phyloP scores from a whole-genome alignment of 1,140 invertebrate species.

The Meteorus sp. region DNA sequence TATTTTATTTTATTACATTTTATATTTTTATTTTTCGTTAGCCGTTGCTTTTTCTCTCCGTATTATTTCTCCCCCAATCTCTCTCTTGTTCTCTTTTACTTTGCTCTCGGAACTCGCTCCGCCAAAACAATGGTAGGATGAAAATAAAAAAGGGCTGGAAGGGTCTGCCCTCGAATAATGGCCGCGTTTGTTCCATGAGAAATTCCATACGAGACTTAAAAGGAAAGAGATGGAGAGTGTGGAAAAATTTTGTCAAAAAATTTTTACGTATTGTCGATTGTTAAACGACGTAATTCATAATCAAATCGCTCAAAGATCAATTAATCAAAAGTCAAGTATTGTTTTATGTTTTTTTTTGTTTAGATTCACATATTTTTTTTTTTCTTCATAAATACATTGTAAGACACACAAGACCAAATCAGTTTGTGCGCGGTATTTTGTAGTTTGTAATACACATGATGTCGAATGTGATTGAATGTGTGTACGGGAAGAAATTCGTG shows the following conservation, averaged over 20 bases:
- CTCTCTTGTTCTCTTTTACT: slow-evolving; percentile 2
- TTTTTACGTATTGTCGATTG: not conserved
- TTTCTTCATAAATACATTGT: too few relatives aligned
- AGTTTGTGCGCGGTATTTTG: not conserved
- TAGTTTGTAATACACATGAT: too few relatives aligned
- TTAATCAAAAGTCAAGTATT: slow-evolving; percentile 11
- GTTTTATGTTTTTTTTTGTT: too few relatives aligned
- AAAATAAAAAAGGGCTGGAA: slow-evolving; percentile 9
- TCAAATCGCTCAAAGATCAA: not conserved
- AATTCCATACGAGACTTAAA: not conserved
- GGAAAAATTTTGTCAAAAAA: not conserved
- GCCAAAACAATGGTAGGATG: slow-evolving; percentile 20
- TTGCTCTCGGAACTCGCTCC: slow-evolving; percentile 14
- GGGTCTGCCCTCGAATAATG: slow-evolving; percentile 19
- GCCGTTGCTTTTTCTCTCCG: not conserved
- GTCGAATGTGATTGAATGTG: too few relatives aligned
- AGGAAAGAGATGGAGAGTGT: not conserved
- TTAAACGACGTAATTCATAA: not conserved
- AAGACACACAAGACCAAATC: not conserved
- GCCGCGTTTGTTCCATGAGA: slow-evolving; percentile 2
- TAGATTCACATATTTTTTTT: too few relatives aligned
- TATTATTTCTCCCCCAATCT: not conserved
- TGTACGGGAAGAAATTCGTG: too few relatives aligned
- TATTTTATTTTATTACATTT: too few relatives aligned
- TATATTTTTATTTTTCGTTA: not conserved